Base-by-base conservation (phyloP, 2,888 invertebrate genomes). In the Rapana venosa region DNA sequence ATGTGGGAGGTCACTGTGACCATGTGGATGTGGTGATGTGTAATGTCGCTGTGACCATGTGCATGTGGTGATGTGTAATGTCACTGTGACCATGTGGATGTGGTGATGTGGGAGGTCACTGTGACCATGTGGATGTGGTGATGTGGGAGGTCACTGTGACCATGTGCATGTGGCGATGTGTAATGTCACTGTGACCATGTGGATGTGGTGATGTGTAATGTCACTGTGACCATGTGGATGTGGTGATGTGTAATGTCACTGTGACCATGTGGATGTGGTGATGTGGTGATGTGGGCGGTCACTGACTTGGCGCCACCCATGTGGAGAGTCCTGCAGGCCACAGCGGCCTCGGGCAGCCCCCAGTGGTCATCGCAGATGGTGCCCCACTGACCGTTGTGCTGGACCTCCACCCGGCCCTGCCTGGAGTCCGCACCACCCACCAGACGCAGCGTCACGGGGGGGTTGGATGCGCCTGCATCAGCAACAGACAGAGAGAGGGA, bases 311-410 rank as follows among this genome's bases (percentile, higher is more conserved):
- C 22, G 6, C 86, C 86, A 6, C 20, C 4, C 5, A 61, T 26
- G 1, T 85, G 85, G 22, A 89, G 89, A 36, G 32, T 66, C 6
- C 74, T 70, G 77, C 89, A 89, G 56, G 74, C 74, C 15, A 89
- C 89, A 4, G 66, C 22, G 36, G 89, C 89, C 47, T 89, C 89
- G 4, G 61, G 2, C 11, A 89, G 13, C 2, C 85, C 89, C 85
- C 84, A 89, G 47, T 32, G 30, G 90, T 94, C 94, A 81, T 94
- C 94, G 91, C 94, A 94, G 4, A 94, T 88, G 17, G 94, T 97
- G 0, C 94, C 94, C 94, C 94, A 94, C n/a, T 87, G 61, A 0
- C 91, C 91, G 66, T 91, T 91, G 86, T 93, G 91, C 36, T 88
- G 89, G 0, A 94, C 92, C 90, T 93, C 93, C 5, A 94, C 92